Base-by-base conservation (phyloP, 2,113 vertebrate genomes). In the Columbina picui region DNA sequence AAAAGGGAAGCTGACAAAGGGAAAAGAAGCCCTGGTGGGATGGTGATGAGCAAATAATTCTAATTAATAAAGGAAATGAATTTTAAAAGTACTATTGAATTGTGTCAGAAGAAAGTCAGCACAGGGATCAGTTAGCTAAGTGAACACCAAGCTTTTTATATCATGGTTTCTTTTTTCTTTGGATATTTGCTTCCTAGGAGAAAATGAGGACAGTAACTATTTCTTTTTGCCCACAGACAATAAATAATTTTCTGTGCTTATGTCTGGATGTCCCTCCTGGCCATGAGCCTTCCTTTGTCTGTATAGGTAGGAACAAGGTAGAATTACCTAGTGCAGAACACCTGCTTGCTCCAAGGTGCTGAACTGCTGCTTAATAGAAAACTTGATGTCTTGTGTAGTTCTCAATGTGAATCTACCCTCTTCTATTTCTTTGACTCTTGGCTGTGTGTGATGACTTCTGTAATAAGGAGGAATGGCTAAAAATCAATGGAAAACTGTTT, bases 401-500 rank as follows among this genome's bases (percentile, higher is more conserved):
- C 52, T 96, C 73, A 68, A 64, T 86, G 75, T 55, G 52, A 93
- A 89, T 84, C 43, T 77, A 59, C 71, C 5, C 19, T 73, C 10
- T 59, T 63, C 43, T 87, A 36, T 85, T 91, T 90, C 50, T 93
- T 89, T 94, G 68, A 60, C 68, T 86, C 29, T 76, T 93, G 76
- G 41, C 85, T 86, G 30, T 83, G 53, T 93, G 83, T 67, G 79
- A 67, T 95, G 92, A 84, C 88, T 94, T 92, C 27, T 81, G 52
- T 74, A 94, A 84, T 95, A 86, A 92, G 79, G 60, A 93, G 47
- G 15, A 92, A 95, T 70, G 49, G 71, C 90, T 96, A 92, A 92
- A 95, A 96, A 96, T 94, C 93, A 89, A 96, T 92, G 71, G 22
- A 88, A 95, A 75, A 39, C 79, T 68, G 32, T 75, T 96, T 92